Evolutionary conservation across 2,113 vertebrate genomes (phyloP), one percentile per base, ranked within the genome.

Genomic region (Osmerus mordax): DNA sequence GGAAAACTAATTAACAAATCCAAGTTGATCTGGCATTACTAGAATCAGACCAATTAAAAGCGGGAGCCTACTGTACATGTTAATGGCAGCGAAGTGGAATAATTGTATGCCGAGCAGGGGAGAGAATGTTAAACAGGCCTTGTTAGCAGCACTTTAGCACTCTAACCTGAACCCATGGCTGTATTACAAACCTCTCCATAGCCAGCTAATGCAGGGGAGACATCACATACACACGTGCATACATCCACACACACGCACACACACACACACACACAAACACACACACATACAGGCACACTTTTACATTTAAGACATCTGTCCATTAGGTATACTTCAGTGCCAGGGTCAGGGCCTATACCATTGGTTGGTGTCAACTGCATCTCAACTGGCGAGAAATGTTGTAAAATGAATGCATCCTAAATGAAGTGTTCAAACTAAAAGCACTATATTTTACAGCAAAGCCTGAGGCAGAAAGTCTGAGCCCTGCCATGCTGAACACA

Each of bases 61-160:
- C n/a, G 32, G 67, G 65, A 83, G 86, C 81, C 89, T 89, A 90
- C 84, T 88, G 86, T 90, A 90, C 89, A 90, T 91, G 89, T 87
- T 91, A 92, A 92, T 91, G 88, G 89, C 86, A 87, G 84, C 80
- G 83, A 82, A 87, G 88, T 88, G 80, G 87, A 91, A 91, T 91
- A 93, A 91, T 91, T 90, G 90, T 90, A 89, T 85, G 87, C 90
- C 88, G 90, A 92, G 90, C 89, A 89, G 89, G 84, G 87, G 81
- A 91, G 87, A 86, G 91, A 91, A 91, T 91, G 89, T 91, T 92
- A 92, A 92, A 91, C 89, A 91, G 89, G 90, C 81, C 87, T 89
- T 91, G 89, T 91, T 92, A 92, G 88, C 87, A 87, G 90, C 91
- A 92, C 90, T 91, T 92, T 90, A 91, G 91, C 87, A 89, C 90